Evolutionary conservation across 2,113 vertebrate genomes (phyloP).

Genomic region (Silurus asotus): DNA sequence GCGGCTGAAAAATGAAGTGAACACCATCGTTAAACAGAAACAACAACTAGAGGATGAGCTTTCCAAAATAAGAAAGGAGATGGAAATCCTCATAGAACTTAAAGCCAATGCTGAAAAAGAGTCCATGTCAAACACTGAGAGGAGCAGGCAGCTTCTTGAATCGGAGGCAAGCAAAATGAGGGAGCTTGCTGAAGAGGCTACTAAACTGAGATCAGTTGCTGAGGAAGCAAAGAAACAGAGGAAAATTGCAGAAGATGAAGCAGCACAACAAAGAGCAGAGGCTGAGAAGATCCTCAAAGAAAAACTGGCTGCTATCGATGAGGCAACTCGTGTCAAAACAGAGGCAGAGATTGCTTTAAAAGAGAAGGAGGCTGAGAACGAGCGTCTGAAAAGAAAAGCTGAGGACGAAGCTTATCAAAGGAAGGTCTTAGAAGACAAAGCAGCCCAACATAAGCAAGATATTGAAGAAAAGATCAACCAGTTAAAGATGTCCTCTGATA

Average conservation of each 20-base stretch:
- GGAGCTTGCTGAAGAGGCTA: slow-evolving; percentile 90
- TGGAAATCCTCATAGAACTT: slow-evolving; percentile 85
- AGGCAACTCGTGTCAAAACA: slow-evolving; percentile 85
- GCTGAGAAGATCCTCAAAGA: slow-evolving; percentile 91
- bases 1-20: slow-evolving; percentile 84
- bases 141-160: slow-evolving; percentile 91
- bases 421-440: slow-evolving; percentile 89
- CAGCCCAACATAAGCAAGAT: slow-evolving; percentile 87
- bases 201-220: slow-evolving; percentile 79
- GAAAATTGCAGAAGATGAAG: slow-evolving; percentile 89
- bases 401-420: slow-evolving; percentile 95
- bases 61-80: slow-evolving; percentile 84
- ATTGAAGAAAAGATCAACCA: slow-evolving; percentile 87
- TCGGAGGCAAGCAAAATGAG: slow-evolving; percentile 85
- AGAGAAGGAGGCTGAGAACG: slow-evolving; percentile 94
- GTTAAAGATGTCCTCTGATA: slow-evolving; percentile 83
- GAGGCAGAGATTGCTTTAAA: slow-evolving; percentile 91
- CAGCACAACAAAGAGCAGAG: slow-evolving; percentile 80
- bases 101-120: slow-evolving; percentile 85
- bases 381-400: slow-evolving; percentile 85
- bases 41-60: slow-evolving; percentile 89
- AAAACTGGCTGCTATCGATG: slow-evolving; percentile 87
- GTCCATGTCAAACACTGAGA: slow-evolving; percentile 82
- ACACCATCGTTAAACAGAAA: slow-evolving; percentile 78
- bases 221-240: slow-evolving; percentile 92